Evolutionary conservation across 1,140 invertebrate species (phyloP).

Genomic region (Thaumetopoea pityocampa): DNA sequence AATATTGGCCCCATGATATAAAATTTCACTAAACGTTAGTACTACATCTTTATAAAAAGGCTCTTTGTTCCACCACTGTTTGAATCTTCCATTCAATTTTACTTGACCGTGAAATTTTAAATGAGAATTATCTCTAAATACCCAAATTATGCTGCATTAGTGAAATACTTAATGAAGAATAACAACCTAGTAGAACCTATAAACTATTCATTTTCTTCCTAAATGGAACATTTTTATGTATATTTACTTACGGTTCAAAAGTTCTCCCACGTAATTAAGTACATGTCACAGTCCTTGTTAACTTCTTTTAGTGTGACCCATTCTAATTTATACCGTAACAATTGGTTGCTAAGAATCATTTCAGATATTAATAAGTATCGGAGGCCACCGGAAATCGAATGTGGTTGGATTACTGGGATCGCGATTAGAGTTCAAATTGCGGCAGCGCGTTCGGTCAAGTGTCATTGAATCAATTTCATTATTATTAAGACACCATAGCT

Average conservation of each 20-base stretch:
- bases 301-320: constrained; percentile 14
- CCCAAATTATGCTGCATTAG: constrained; percentile 30
- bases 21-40: no score
- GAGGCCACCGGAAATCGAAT: constrained; percentile 62
- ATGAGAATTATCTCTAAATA: constrained; percentile 28
- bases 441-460: constrained; percentile 56
- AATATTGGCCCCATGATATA: no score
- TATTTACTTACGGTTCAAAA: constrained; percentile 33
- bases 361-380: constrained; percentile 19
- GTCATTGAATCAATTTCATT: constrained; percentile 38
- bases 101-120: constrained; percentile 28
- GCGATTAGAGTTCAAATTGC: constrained; percentile 51
- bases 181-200: constrained; percentile 28
- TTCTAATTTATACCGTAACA: constrained; percentile 24
- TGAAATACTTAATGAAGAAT: constrained; percentile 12
- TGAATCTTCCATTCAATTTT: constrained; percentile 12
- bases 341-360: constrained; percentile 6
- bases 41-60: background rate
- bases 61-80: background rate
- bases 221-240: constrained; percentile 5
- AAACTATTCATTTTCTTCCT: constrained; percentile 15
- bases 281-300: constrained; percentile 20
- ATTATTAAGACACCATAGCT: constrained; percentile 4
- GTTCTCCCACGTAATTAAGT: constrained; percentile 45
- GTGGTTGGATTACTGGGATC: constrained; percentile 52